Base-by-base conservation (phyloP, 2,797 vertebrate species). In the Poliocrania exsul region DNA sequence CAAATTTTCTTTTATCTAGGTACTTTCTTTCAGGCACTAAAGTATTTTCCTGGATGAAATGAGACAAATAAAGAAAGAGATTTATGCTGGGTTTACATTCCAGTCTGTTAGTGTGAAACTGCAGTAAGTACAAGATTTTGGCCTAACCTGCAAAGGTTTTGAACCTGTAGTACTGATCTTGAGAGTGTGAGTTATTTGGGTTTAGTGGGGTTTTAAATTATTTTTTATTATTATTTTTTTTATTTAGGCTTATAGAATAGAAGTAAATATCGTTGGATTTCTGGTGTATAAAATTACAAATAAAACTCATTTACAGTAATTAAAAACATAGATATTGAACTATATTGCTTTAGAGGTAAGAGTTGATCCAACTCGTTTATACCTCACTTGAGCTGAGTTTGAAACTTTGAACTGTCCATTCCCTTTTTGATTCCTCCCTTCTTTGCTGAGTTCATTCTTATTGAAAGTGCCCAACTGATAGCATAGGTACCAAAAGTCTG, bases 391-490 rank as follows among this genome's bases (percentile, higher is more conserved):
- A 93, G 29, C 25, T 38, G 44, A 62, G 29, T 50, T 83, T 91
- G 75, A 87, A 65, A 64, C 38, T 74, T 40, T 9, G 20, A 78
- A 11, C 14, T 78, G 18, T 44, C 35, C 37, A 7, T 71, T 73
- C 6, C 6, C 4, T 49, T 82, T 40, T 54, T 66, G n/a, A 82
- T 50, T 74, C 0, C 1, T 1, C 7, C 16, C 5, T 9, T 19
- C 49, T 72, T 83, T 83, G 40, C 14, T 29, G 50, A 71, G 35
- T 40, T 81, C 19, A 29, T 5, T 47, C 31, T 64, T 81, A 38
- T 16, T 3, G 3, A 71, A 71, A 20, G 29, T 77, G 38, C 11
- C 21, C 29, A 78, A 7, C 13, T 31, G 61, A 78, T 23, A 75
- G 5, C 25, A 74, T 0, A 78, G 38, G 24, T 78, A 74, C 33